Conservation (phyloP, 2,113 vertebrate species). For the Tursiops truncatus region DNA sequence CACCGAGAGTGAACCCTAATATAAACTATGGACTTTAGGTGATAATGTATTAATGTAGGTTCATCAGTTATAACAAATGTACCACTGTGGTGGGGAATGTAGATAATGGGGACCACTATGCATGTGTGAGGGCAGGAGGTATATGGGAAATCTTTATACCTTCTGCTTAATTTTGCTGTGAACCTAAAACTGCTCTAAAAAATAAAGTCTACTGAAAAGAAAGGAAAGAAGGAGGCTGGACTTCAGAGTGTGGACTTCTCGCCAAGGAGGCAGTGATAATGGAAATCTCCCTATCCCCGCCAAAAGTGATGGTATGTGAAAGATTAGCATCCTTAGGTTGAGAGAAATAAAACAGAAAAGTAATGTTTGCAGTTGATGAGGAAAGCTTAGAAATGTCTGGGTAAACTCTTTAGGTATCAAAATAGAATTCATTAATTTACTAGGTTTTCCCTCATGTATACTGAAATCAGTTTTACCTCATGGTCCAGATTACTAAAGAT, state of each 20-base stretch:
- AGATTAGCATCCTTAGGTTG: background rate
- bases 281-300: background rate
- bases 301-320: background rate
- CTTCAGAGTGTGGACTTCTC: background rate
- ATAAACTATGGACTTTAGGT: background rate
- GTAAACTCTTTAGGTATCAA: background rate
- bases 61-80: background rate
- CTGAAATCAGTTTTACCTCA: background rate
- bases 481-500: background rate
- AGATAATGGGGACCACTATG: too few species aligned
- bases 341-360: conserved; percentile 22
- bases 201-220: background rate
- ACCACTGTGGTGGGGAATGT: background rate
- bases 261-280: background rate
- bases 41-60: background rate
- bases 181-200: background rate
- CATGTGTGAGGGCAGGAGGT: background rate
- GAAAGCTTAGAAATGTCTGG: background rate
- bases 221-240: background rate
- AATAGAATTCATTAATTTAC: background rate
- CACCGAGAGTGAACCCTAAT: background rate
- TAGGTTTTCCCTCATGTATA: background rate
- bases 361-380: background rate
- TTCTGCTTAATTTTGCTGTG: background rate
- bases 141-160: background rate